phyloP scores from a whole-genome alignment of 2,888 invertebrate genomes.

The Lottia gigantea region DNA sequence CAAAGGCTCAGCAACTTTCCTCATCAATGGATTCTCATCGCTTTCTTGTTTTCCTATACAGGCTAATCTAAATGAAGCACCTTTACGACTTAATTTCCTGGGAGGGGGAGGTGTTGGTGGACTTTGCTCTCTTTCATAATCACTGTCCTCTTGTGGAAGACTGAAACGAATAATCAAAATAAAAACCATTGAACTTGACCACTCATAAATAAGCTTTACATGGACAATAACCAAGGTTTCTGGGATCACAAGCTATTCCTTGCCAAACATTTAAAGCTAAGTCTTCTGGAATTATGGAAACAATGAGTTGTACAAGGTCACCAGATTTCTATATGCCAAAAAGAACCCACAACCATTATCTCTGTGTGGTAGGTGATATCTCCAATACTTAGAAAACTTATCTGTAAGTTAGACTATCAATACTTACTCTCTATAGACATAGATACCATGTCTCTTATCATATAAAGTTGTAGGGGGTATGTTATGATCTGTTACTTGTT shows the following conservation, averaged over 20 bases:
- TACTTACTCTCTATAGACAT: constrained; percentile 65
- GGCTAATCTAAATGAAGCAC: constrained; percentile 65
- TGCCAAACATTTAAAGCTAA: too few relatives aligned
- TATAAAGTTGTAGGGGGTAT: constrained; percentile 34
- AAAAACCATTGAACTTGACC: neutral
- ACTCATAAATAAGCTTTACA: too few relatives aligned
- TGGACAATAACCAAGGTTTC: too few relatives aligned
- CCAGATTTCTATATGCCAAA: too few relatives aligned
- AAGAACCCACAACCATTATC: too few relatives aligned
- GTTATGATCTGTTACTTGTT: constrained; percentile 10
- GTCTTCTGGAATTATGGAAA: too few relatives aligned
- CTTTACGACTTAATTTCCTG: constrained; percentile 62
- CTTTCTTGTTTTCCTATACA: constrained; percentile 69
- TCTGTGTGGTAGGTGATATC: too few relatives aligned
- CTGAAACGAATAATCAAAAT: constrained; percentile 40
- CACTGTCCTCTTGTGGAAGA: constrained; percentile 67
- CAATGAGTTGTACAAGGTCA: too few relatives aligned
- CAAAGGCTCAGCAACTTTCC: constrained; percentile 76
- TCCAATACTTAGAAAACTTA: too few relatives aligned
- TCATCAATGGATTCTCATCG: constrained; percentile 71
- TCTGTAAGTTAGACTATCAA: neutral
- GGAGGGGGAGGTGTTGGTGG: constrained; percentile 69
- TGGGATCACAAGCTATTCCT: too few relatives aligned
- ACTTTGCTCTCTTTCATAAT: constrained; percentile 73
- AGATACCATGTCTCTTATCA: constrained; percentile 56